phyloP scores from a whole-genome alignment of 2,888 invertebrate species.

The Lissonota sp. region DNA sequence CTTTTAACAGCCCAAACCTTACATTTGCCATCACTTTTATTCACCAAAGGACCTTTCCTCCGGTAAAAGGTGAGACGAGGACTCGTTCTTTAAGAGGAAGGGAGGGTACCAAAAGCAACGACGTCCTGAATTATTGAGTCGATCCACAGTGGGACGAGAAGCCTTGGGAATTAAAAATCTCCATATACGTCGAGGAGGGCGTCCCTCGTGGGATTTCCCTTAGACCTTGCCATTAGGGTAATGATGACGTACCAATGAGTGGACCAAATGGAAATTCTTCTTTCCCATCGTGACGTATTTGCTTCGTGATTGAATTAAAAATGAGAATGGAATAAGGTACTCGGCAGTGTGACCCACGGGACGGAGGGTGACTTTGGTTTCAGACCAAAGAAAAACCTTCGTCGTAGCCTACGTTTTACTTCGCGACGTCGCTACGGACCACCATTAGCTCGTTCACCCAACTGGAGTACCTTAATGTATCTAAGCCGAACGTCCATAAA shows the following conservation, averaged over 20 bases:
- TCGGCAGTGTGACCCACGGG: constrained; percentile 22
- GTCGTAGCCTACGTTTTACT: constrained; percentile 64
- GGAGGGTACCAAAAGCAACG: constrained; percentile 16
- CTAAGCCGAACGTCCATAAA: constrained; percentile 69
- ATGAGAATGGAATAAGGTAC: constrained; percentile 74
- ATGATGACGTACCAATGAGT: constrained; percentile 50
- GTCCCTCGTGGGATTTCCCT: constrained; percentile 58
- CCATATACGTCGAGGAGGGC: constrained; percentile 67
- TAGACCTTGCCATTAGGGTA: constrained; percentile 15
- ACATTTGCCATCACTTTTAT: constrained; percentile 64
- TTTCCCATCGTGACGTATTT: constrained; percentile 72
- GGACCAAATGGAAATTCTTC: constrained; percentile 42
- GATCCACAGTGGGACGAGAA: constrained; percentile 57
- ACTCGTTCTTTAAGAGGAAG: constrained; percentile 3
- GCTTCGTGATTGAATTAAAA: constrained; percentile 80
- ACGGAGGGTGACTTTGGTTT: constrained; percentile 42
- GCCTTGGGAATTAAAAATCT: constrained; percentile 79
- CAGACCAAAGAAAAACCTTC: constrained; percentile 30
- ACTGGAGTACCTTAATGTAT: constrained; percentile 73
- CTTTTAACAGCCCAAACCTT: constrained; percentile 46
- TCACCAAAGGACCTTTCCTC: constrained; percentile 62
- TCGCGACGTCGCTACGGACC: constrained; percentile 74
- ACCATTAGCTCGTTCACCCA: constrained; percentile 70
- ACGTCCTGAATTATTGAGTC: constrained; percentile 79
- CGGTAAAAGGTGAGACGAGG: constrained; percentile 13